Evolutionary conservation across 23 tunicate species (phyloP).

Genomic region (Pegea sp.): DNA sequence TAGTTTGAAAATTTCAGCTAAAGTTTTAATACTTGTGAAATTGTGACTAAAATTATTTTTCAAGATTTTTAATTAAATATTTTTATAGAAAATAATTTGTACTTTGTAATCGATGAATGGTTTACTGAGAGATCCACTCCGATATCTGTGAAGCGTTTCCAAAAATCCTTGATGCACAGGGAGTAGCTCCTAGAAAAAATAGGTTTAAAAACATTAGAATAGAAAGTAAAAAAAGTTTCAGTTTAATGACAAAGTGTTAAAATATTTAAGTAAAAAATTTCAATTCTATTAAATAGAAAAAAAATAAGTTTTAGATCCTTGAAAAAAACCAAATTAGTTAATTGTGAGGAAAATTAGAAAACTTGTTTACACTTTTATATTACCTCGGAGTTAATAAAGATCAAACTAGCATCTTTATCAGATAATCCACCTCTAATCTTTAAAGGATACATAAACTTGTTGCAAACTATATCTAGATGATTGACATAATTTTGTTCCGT

Average conservation of each 20-base stretch:
- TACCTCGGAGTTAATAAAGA: constrained; percentile 69
- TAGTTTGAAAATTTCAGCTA: too few relatives aligned
- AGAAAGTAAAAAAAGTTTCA: too few relatives aligned
- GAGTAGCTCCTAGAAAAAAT: constrained; percentile 22
- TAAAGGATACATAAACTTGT: constrained; percentile 40
- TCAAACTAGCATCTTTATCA: constrained; percentile 20
- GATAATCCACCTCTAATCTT: background rate
- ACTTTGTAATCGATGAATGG: constrained; percentile 46
- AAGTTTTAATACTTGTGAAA: too few relatives aligned
- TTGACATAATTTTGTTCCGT: constrained; percentile 75
- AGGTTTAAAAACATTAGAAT: too few relatives aligned
- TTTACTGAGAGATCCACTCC: constrained; percentile 18
- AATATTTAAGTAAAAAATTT: constrained; percentile 1
- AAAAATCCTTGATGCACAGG: constrained; percentile 42
- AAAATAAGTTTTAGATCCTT: background rate
- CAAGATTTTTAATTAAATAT: too few relatives aligned
- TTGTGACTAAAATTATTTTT: too few relatives aligned
- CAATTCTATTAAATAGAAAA: background rate
- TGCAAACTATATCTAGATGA: constrained; percentile 50
- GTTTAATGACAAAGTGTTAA: too few relatives aligned
- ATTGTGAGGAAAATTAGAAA: background rate
- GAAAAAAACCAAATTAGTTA: background rate
- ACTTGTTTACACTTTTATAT: background rate
- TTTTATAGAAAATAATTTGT: background rate
- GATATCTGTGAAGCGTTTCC: constrained; percentile 9